Evolutionary conservation across 2,797 vertebrate species (phyloP), one percentile per base, ranked within the genome.

Genomic region (Lagodon rhomboides): DNA sequence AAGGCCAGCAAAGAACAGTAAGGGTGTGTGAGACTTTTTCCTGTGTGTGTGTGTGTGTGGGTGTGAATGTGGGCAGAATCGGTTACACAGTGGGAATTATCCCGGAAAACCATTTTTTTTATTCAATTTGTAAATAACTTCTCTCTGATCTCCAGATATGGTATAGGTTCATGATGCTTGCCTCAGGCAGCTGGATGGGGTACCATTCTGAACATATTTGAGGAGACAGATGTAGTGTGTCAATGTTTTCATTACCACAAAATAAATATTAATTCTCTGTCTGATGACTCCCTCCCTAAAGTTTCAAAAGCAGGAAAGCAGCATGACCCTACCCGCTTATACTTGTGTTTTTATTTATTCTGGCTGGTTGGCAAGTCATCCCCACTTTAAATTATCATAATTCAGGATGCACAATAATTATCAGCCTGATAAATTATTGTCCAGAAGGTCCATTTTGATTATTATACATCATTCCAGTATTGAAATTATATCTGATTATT

Each of bases 41-140:
- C 9, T 62, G 1, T 51, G 0, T 44, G 23, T 3, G 7, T 12
- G 8, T 3, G 9, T 12, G 8, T 11, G 80, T 67, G 55, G 3
- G 74, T 46, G 74, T 22, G 17, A 23, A 47, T 70, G 85, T 82
- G 58, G 82, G 87, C 51, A 49, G 78, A 30, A 12, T 12, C 18
- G 54, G 34, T 77, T 8, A 5, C 63, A 76, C 10, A 59, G 0
- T 74, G 60, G 71, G 82, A 85, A 72, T 41, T 75, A 53, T 85
- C 79, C 70, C 67, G 82, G 71, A 85, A 85, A 85, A 82, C 67
- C n/a, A 41, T 58, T 68, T 77, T 70, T 34, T 2, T 50, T 64
- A 1, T 58, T 78, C 20, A 56, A 44, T 44, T 47, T 25, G 30
- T 49, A 7, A 59, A 60, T 5, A 12, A 69, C 72, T 77, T 83